A percentile compares a stretch with the other conserved stretches of the same genome.
phyloP scores from a whole-genome alignment of 1,140 invertebrate genomes.

The Drosophila kurseongensis region DNA sequence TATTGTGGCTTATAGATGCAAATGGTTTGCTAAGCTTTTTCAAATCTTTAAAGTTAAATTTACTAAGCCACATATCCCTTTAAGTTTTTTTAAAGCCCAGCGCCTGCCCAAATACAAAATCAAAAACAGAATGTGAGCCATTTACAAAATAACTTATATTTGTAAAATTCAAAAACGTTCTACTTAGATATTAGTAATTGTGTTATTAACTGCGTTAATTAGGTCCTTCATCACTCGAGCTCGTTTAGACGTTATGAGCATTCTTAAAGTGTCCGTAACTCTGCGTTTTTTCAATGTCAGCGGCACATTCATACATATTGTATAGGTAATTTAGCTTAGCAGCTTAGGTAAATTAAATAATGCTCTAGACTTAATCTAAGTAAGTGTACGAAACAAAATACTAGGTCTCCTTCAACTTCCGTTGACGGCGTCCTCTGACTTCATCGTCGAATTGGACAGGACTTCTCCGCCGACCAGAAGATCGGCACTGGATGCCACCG shows the following conservation, averaged over 20 bases:
- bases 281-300: constrained; percentile 16
- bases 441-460: constrained; percentile 54
- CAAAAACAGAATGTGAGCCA: constrained; percentile 28
- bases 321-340: constrained; percentile 46
- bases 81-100: constrained; percentile 6
- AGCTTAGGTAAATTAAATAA: constrained; percentile 60
- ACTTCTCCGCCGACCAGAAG: constrained; percentile 43
- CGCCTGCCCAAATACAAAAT: constrained; percentile 1
- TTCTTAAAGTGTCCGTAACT: constrained; percentile 52
- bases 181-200: constrained; percentile 63
- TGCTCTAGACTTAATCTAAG: constrained; percentile 52
- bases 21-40: too few relatives aligned
- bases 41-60: neutral
- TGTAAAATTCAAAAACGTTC: constrained; percentile 70
- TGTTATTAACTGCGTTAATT: constrained; percentile 58
- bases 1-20: neutral
- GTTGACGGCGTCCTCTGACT: constrained; percentile 61
- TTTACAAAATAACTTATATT: constrained; percentile 72
- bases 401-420: constrained; percentile 54
- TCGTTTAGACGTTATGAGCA: constrained; percentile 65
- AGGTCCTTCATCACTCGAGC: constrained; percentile 49
- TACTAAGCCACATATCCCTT: constrained; percentile 2
- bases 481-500: constrained; percentile 57
- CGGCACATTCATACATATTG: constrained; percentile 24
- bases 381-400: constrained; percentile 49